Conservation (phyloP, 2,113 vertebrate genomes). For the Sinosuthora webbiana region DNA sequence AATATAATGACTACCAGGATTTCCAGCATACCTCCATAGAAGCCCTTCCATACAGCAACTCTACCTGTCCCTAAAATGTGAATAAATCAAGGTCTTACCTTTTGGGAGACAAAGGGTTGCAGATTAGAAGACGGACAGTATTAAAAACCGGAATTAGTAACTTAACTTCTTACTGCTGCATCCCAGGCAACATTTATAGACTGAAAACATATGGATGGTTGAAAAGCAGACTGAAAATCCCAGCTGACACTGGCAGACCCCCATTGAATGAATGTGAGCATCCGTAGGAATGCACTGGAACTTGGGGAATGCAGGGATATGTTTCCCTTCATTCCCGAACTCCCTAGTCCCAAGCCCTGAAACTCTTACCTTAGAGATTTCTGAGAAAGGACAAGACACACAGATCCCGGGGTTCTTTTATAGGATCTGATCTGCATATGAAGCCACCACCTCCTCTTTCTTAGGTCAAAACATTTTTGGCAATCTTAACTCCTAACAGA, state of each 20-base stretch:
- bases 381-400: constrained; percentile 61
- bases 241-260: constrained; percentile 8
- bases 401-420: constrained; percentile 63
- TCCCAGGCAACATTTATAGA: neutral
- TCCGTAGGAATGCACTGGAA: constrained; percentile 7
- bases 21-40: neutral
- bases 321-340: neutral
- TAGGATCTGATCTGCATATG: constrained; percentile 70
- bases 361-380: constrained; percentile 70
- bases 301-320: constrained; percentile 24
- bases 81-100: constrained; percentile 72
- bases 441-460: constrained; percentile 73
- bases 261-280: neutral
- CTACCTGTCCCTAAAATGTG: neutral
- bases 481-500: constrained; percentile 67
- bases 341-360: neutral
- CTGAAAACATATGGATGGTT: neutral
- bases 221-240: constrained; percentile 12
- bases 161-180: constrained; percentile 6
- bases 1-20: neutral
- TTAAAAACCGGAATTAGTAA: constrained; percentile 1
- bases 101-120: constrained; percentile 25
- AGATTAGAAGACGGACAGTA: constrained; percentile 7
- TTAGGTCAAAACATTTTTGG: constrained; percentile 71
- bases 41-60: neutral